These are phyloP conservation scores for Siderastrea radians DNA, from an alignment of 92 coral and sea anemone species.

Conservation along the genomic window DNA sequence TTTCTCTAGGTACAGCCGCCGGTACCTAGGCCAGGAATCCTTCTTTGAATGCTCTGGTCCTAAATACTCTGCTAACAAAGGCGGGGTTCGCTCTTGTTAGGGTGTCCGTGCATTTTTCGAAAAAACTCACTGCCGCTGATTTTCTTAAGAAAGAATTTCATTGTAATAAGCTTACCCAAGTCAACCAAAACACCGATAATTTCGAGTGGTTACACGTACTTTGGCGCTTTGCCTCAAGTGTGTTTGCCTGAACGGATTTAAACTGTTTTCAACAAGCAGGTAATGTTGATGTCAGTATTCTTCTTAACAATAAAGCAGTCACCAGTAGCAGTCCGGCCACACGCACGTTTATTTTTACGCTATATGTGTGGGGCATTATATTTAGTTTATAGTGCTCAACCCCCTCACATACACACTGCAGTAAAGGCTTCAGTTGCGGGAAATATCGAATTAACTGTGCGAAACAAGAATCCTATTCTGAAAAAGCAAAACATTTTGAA, in stretches of 20 bases:
- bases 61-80: no score
- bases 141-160: background rate
- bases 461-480: background rate
- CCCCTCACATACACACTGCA: background rate
- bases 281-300: background rate
- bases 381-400: no score
- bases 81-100: no score
- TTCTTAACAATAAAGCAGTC: background rate
- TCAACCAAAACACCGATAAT: background rate
- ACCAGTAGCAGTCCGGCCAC: background rate
- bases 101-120: no score
- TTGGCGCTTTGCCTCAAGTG: background rate
- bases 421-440: background rate
- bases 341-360: background rate
- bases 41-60: no score
- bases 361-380: background rate
- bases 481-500: no score
- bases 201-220: background rate
- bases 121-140: background rate
- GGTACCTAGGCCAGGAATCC: no score
- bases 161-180: background rate
- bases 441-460: background rate
- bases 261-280: background rate
- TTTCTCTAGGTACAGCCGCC: no score
- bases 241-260: background rate